Evolutionary conservation across 2,888 invertebrate species (phyloP).

Genomic region (Aphidoletes aphidimyza): DNA sequence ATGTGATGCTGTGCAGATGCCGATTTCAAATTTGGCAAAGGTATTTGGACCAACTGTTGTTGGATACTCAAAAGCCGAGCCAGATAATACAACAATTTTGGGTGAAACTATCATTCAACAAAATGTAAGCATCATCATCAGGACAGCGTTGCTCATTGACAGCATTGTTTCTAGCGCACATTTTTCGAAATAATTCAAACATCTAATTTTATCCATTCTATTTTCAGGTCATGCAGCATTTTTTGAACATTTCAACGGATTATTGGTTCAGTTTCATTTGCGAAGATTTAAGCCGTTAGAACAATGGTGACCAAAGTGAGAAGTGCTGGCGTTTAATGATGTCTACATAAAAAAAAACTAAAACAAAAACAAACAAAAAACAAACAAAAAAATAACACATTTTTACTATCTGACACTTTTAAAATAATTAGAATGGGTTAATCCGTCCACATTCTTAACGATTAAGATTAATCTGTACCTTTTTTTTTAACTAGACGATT

Average conservation of each 20-base stretch:
- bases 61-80: conserved; percentile 83
- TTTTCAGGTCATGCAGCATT: conserved; percentile 74
- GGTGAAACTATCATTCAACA: conserved; percentile 82
- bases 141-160: not conserved
- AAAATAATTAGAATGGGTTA: no score
- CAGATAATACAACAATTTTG: conserved; percentile 77
- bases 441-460: no score
- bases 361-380: no score
- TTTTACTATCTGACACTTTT: no score
- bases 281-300: not conserved
- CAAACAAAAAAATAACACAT: no score
- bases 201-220: no score
- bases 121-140: conserved; percentile 68
- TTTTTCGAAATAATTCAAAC: no score
- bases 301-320: not conserved
- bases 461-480: no score
- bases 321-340: no score
- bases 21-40: conserved; percentile 85
- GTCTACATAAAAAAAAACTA: no score
- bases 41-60: conserved; percentile 95
- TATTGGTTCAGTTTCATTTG: conserved; percentile 79
- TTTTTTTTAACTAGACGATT: no score
- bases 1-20: conserved; percentile 90
- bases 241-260: conserved; percentile 77
- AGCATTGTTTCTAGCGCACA: no score